A percentile compares a stretch with the other conserved stretches of the same genome.
phyloP scores from a whole-genome alignment of 2,113 vertebrate genomes.

The Leucopsar rothschildi region DNA sequence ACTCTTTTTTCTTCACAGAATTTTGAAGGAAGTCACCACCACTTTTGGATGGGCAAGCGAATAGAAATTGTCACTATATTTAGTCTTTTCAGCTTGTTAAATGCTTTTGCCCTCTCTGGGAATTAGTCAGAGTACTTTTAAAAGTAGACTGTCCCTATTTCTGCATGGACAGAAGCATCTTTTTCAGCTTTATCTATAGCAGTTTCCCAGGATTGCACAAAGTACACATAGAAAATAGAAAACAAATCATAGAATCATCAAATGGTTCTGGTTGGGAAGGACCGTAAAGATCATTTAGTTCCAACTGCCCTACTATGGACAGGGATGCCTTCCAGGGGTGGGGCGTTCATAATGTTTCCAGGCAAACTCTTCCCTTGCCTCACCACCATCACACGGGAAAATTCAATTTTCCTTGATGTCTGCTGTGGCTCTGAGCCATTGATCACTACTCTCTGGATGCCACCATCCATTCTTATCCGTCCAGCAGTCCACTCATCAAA shows the following conservation, averaged over 20 bases:
- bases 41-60: neutral
- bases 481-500: neutral
- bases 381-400: neutral
- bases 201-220: neutral
- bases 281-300: no score
- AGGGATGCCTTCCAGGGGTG: neutral
- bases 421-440: neutral
- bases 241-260: neutral
- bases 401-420: neutral
- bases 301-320: fast-evolving
- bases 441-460: neutral
- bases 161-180: neutral
- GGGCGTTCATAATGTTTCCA: neutral
- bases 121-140: neutral
- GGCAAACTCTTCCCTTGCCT: neutral
- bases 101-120: neutral
- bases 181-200: neutral
- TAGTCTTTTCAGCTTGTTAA: neutral
- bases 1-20: neutral
- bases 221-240: neutral
- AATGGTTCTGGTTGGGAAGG: neutral
- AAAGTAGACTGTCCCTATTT: neutral
- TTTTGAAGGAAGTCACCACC: neutral
- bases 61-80: neutral
- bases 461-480: neutral